Evolutionary conservation across 2,888 invertebrate genomes (phyloP).

Genomic region (Acanthacorydalis orientalis): DNA sequence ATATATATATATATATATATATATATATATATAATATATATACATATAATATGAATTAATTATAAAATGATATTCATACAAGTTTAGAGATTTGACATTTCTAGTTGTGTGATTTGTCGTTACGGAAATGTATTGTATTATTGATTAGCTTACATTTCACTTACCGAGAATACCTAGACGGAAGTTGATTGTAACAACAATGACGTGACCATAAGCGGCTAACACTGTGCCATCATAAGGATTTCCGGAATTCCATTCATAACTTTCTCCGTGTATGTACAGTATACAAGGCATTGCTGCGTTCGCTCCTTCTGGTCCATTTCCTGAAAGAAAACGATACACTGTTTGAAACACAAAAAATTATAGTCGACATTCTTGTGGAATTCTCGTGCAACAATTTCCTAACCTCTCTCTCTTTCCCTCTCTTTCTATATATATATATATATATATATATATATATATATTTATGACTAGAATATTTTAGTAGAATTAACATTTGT

Average conservation of each 20-base stretch:
- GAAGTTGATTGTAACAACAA: constrained; percentile 84
- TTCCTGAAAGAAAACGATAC: constrained; percentile 26
- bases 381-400: background rate
- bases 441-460: too few species aligned
- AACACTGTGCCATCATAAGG: constrained; percentile 93
- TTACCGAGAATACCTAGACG: constrained; percentile 74
- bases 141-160: constrained; percentile 16
- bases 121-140: background rate
- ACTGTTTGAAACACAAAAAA: constrained; percentile 11
- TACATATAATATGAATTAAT: background rate
- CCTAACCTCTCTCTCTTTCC: too few species aligned
- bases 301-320: constrained; percentile 30
- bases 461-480: too few species aligned
- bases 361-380: constrained; percentile 37
- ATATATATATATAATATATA: background rate
- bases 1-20: background rate
- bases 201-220: constrained; percentile 78
- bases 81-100: background rate
- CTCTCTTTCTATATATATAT: too few species aligned
- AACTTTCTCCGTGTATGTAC: constrained; percentile 88
- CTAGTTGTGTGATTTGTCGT: background rate
- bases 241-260: constrained; percentile 94
- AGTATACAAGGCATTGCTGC: constrained; percentile 61
- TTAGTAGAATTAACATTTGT: too few species aligned
- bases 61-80: background rate